These are phyloP conservation scores for Drosophila punjabiensis DNA, from an alignment of 1,140 invertebrate genomes.

Conservation along the genomic window DNA sequence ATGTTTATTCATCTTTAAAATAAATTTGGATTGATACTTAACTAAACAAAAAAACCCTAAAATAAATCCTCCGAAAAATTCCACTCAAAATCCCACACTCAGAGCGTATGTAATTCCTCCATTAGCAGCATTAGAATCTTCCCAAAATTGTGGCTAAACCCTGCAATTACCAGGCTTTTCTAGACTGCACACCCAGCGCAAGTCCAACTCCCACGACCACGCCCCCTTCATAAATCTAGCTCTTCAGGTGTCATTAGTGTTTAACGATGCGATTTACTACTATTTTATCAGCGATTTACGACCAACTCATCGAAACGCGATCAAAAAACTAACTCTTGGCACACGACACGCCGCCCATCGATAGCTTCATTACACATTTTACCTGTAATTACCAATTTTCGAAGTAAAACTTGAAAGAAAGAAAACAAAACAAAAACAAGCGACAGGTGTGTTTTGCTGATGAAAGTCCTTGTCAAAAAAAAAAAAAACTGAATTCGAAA, in stretches of 20 bases:
- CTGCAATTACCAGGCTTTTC: slow-evolving; percentile 20
- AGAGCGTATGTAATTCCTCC: background rate
- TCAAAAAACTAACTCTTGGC: slow-evolving; percentile 22
- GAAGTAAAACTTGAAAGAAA: slow-evolving; percentile 22
- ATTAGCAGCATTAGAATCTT: slow-evolving; percentile 7
- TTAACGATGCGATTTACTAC: slow-evolving; percentile 67
- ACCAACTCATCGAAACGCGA: slow-evolving; percentile 22
- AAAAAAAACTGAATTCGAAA: slow-evolving; percentile 19
- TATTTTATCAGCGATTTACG: slow-evolving; percentile 61
- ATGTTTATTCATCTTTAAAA: background rate
- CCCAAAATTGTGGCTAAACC: slow-evolving; percentile 2
- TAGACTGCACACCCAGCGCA: slow-evolving; percentile 12
- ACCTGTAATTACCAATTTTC: slow-evolving; percentile 31
- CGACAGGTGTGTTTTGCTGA: slow-evolving; percentile 38
- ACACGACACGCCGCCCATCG: slow-evolving; percentile 4
- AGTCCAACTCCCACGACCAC: slow-evolving; percentile 2
- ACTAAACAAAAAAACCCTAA: background rate
- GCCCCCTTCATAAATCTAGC: slow-evolving; percentile 16
- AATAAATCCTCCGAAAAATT: background rate
- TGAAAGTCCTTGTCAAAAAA: slow-evolving; percentile 39
- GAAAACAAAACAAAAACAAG: slow-evolving; percentile 14
- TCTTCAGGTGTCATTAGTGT: slow-evolving; percentile 53
- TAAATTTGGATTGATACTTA: background rate
- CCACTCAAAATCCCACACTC: background rate
- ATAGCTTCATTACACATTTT: slow-evolving; percentile 12